Conservation (phyloP, 2,113 vertebrate species). For the Xiphophorus hellerii region DNA sequence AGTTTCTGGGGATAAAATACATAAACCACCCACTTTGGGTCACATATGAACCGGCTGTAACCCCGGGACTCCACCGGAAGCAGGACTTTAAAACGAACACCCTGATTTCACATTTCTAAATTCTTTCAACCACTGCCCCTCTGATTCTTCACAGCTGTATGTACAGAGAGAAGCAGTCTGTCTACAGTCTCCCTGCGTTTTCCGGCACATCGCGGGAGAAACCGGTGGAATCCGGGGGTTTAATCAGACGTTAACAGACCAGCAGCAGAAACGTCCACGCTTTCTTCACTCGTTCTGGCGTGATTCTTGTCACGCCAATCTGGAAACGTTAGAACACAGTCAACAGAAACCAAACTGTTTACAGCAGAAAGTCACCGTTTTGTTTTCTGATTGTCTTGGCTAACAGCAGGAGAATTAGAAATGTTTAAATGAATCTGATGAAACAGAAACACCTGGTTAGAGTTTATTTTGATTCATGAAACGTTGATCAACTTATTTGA, state of each 20-base stretch:
- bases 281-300: not conserved
- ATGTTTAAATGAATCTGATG: no score
- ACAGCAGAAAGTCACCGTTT: not conserved
- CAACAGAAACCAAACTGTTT: slow-evolving; percentile 3
- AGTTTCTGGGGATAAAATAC: not conserved
- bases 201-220: no score
- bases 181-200: not conserved
- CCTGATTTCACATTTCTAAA: not conserved
- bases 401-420: no score
- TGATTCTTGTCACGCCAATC: slow-evolving; percentile 12
- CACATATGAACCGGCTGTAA: not conserved
- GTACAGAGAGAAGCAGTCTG: no score
- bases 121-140: not conserved
- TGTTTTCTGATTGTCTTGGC: no score
- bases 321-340: slow-evolving; percentile 25
- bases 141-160: no score
- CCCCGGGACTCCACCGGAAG: not conserved
- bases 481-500: no score
- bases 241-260: slow-evolving; percentile 13
- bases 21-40: not conserved
- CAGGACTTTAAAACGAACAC: no score
- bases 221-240: slow-evolving; percentile 11
- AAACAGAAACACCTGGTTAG: no score
- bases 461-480: no score
- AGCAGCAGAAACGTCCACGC: slow-evolving; percentile 22